A percentile compares a stretch with the other conserved stretches of the same genome.
These are phyloP conservation scores for Nerophis ophidion DNA, from an alignment of 2,113 vertebrate species.

Conservation along the genomic window DNA sequence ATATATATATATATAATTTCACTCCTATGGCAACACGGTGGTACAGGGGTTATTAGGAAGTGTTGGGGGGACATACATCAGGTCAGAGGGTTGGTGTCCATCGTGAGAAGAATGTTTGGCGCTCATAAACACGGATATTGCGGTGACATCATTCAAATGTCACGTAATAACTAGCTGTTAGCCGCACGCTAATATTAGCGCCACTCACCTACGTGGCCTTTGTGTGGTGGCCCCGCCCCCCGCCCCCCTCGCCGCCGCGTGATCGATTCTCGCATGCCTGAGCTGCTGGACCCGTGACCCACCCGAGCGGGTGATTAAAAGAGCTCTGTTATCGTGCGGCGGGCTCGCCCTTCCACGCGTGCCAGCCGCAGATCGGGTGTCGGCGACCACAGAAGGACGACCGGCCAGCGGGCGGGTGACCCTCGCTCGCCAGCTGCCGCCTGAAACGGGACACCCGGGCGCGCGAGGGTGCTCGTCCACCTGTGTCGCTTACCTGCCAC, in stretches of 20 bases:
- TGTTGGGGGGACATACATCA: too few relatives aligned
- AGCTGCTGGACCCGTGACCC: conserved; percentile 33
- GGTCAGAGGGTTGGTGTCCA: too few relatives aligned
- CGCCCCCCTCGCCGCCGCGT: conserved; percentile 37
- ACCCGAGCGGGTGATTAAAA: conserved; percentile 69
- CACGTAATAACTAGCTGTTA: conserved; percentile 7
- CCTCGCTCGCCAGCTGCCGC: conserved; percentile 68
- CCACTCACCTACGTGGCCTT: conserved; percentile 36
- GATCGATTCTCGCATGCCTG: conserved; percentile 56
- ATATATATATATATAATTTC: too few relatives aligned
- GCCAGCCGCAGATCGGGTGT: conserved; percentile 56
- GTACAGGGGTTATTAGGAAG: too few relatives aligned
- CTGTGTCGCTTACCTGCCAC: conserved; percentile 62
- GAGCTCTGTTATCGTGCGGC: conserved; percentile 51
- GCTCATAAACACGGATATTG: background rate
- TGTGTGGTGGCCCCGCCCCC: conserved; percentile 24
- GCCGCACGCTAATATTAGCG: conserved; percentile 37
- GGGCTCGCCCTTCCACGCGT: conserved; percentile 37
- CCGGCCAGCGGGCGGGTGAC: conserved; percentile 10
- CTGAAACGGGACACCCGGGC: conserved; percentile 60
- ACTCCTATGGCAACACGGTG: too few relatives aligned
- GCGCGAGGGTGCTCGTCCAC: conserved; percentile 40
- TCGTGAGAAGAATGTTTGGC: too few relatives aligned
- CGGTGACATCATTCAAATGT: conserved; percentile 3
- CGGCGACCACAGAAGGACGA: conserved; percentile 15